These are phyloP conservation scores for Pseudotriccus pelzelni DNA, from an alignment of 2,797 vertebrate genomes.

Conservation along the genomic window DNA sequence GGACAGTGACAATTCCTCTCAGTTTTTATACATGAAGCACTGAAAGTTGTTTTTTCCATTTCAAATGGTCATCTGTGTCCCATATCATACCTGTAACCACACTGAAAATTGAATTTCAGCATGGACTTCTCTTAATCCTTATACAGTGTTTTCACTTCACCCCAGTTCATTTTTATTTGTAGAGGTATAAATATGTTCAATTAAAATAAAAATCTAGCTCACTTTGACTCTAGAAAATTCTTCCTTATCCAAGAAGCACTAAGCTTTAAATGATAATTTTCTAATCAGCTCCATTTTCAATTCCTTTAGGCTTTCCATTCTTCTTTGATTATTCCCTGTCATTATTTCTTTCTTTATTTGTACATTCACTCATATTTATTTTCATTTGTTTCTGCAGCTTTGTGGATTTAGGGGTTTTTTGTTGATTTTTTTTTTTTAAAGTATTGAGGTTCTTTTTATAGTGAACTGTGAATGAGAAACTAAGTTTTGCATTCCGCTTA, in stretches of 20 bases:
- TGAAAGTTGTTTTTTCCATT: neutral
- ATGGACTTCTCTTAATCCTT: neutral
- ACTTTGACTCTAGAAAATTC: neutral
- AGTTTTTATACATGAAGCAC: neutral
- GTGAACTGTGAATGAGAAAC: neutral
- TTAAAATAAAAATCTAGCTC: neutral
- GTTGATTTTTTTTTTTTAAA: neutral
- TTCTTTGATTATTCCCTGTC: neutral
- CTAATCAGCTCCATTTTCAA: neutral
- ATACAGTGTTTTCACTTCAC: neutral
- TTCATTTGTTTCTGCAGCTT: neutral
- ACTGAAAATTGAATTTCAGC: neutral
- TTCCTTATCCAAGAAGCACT: neutral
- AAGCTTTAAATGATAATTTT: neutral
- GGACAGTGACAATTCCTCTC: neutral
- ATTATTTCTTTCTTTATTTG: neutral
- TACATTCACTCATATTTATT: neutral
- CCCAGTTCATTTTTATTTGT: neutral
- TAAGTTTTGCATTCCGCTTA: neutral
- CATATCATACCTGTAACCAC: neutral
- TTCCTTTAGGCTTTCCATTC: neutral
- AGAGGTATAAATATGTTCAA: neutral
- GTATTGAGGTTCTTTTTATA: neutral
- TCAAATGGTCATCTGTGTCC: neutral
- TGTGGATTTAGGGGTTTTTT: rapidly evolving